phyloP scores from a whole-genome alignment of 2,113 vertebrate species.

The Argyrosomus japonicus region DNA sequence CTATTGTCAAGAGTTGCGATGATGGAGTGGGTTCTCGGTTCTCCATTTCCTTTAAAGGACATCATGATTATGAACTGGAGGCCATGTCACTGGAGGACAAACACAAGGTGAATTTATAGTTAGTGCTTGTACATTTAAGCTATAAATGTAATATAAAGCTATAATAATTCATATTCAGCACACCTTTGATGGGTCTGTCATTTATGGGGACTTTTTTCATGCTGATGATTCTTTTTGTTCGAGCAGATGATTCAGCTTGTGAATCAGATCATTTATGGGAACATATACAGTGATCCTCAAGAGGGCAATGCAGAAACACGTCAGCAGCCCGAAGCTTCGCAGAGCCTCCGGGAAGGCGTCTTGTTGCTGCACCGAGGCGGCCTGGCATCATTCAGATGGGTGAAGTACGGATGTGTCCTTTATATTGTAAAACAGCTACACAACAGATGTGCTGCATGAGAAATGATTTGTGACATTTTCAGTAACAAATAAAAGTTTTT shows the following conservation, averaged over 20 bases:
- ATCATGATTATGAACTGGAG: slow-evolving; percentile 85
- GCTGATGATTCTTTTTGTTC: not conserved
- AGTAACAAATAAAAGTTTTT: not conserved
- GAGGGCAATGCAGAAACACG: slow-evolving; percentile 36
- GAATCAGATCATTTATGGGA: slow-evolving; percentile 83
- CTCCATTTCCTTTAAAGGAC: slow-evolving; percentile 79
- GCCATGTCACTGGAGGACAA: slow-evolving; percentile 83
- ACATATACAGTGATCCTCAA: slow-evolving; percentile 69
- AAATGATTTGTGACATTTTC: not conserved
- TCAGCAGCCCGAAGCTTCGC: slow-evolving; percentile 30
- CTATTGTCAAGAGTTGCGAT: slow-evolving; percentile 82
- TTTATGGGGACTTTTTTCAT: not conserved
- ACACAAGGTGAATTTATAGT: slow-evolving; percentile 72
- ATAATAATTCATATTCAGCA: not conserved
- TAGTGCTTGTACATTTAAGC: not conserved
- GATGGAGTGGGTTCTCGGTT: slow-evolving; percentile 79
- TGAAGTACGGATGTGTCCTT: slow-evolving; percentile 76
- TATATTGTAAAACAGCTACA: not conserved
- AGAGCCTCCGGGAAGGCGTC: slow-evolving; percentile 78
- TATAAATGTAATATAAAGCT: too few relatives aligned
- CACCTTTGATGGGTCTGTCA: not conserved
- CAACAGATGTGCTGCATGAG: not conserved
- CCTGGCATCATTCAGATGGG: slow-evolving; percentile 81
- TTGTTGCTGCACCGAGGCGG: slow-evolving; percentile 80
- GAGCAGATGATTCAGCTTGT: slow-evolving; percentile 84